Conservation (phyloP, 2,797 vertebrate genomes). For the Tapirus indicus region DNA sequence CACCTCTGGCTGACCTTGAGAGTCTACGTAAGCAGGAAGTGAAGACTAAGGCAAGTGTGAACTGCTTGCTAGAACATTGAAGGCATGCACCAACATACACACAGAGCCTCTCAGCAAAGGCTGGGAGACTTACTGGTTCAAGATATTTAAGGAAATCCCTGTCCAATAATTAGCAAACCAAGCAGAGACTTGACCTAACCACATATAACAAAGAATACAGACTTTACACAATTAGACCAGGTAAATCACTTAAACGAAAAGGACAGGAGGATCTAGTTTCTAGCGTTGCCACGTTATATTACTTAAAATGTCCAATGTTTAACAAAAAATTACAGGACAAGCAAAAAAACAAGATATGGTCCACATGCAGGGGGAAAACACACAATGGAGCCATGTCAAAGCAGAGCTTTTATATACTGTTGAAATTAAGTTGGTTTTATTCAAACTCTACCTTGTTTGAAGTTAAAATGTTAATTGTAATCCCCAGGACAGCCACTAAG, state of each 20-base stretch:
- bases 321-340: background rate
- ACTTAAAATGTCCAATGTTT: background rate
- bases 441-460: background rate
- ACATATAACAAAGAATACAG: background rate
- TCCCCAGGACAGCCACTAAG: background rate
- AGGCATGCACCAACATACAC: background rate
- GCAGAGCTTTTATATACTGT: background rate
- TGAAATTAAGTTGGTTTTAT: slow-evolving; percentile 58
- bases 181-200: background rate
- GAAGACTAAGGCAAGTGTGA: background rate
- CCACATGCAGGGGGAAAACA: background rate
- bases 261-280: background rate
- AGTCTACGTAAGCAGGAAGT: background rate
- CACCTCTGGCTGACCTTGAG: background rate
- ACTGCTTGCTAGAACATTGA: background rate
- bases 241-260: background rate
- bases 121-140: background rate
- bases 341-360: background rate
- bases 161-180: background rate
- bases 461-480: slow-evolving; percentile 41
- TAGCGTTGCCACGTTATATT: background rate
- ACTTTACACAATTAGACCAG: background rate
- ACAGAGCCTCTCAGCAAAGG: background rate
- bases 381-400: background rate
- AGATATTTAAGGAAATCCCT: background rate